These are phyloP conservation scores for Scylla paramamosain DNA, from an alignment of 1,140 invertebrate species.

Conservation along the genomic window DNA sequence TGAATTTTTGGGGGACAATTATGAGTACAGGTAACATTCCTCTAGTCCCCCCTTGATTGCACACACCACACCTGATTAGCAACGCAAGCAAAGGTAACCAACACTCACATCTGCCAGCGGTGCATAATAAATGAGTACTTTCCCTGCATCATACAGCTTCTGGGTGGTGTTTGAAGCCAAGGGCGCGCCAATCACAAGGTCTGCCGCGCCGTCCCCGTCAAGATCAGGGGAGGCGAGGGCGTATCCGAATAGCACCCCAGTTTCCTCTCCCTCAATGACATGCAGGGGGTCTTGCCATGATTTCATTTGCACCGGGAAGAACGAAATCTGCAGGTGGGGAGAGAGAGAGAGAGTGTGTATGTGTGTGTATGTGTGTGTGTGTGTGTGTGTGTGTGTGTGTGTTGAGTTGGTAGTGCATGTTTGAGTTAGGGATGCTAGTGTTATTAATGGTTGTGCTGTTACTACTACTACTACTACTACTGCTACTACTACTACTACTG, in stretches of 20 bases:
- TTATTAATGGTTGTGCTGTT: too few relatives aligned
- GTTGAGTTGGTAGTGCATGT: neutral
- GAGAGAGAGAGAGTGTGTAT: neutral
- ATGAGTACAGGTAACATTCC: too few relatives aligned
- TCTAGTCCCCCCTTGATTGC: too few relatives aligned
- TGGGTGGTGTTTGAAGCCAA: neutral
- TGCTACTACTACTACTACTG: too few relatives aligned
- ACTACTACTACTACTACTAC: too few relatives aligned
- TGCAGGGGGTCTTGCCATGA: too few relatives aligned
- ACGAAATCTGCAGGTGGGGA: neutral
- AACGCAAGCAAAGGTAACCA: too few relatives aligned
- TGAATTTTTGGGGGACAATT: too few relatives aligned
- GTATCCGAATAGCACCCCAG: neutral
- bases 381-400: neutral
- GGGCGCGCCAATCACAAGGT: slow-evolving; percentile 36
- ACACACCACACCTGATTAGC: too few relatives aligned
- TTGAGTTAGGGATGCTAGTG: too few relatives aligned
- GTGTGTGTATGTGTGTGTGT: neutral
- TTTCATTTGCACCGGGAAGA: neutral
- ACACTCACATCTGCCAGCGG: neutral
- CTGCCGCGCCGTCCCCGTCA: neutral
- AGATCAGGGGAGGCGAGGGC: neutral
- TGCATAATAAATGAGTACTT: slow-evolving; percentile 23
- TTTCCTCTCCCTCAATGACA: neutral
- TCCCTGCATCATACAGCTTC: neutral